Base-by-base conservation (phyloP, 92 coral and sea anemone species). In the Parazoanthus swiftii region DNA sequence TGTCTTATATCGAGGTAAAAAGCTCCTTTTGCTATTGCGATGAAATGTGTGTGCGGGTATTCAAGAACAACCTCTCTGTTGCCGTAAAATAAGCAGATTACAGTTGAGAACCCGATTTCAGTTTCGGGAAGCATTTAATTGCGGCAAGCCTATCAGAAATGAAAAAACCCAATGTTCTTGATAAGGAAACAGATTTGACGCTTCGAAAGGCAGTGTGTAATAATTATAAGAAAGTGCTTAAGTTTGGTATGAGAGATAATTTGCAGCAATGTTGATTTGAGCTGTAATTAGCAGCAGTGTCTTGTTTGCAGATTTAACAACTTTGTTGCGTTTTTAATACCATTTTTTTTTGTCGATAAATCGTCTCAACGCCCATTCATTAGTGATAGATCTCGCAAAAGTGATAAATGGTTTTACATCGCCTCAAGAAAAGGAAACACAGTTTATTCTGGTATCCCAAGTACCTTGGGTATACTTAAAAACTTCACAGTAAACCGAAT, bases 181-280 rank as follows among this genome's bases (percentile, higher is more conserved):
- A 75, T 37, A 75, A 75, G 25, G 48, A 75, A 75, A 75, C 46
- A 16, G 79, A 39, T 75, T 39, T 75, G 54, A 75, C 79, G 50
- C 79, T 18, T 20, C 20, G 46, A 75, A 74, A 75, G 13, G 79
- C 50, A 75, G 79, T 25, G 39, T n/a, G 79, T 25, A 75, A 14
- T 23, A 38, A 16, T n/a, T 15, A 75, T 79, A 25, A n/a, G 82
- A 75, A 39, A 8, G 36, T 79, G 59, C 36, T 79, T 44, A n/a
- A 79, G 66, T 33, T 46, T 73, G 7, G 20, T 4, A 35, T 2
- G 18, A 48, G 35, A 46, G 59, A 44, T 46, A 84, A 71, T 70
- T 84, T 84, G 46, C 79, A 26, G 79, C 87, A 84, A 29, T 15
- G 54, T 67, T 46, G 87, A 70, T 84, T 83, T 84, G 29, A 26